Evolutionary conservation across 2,888 invertebrate species (phyloP), one percentile per base, ranked within the genome.

Genomic region (Protonemura montana): DNA sequence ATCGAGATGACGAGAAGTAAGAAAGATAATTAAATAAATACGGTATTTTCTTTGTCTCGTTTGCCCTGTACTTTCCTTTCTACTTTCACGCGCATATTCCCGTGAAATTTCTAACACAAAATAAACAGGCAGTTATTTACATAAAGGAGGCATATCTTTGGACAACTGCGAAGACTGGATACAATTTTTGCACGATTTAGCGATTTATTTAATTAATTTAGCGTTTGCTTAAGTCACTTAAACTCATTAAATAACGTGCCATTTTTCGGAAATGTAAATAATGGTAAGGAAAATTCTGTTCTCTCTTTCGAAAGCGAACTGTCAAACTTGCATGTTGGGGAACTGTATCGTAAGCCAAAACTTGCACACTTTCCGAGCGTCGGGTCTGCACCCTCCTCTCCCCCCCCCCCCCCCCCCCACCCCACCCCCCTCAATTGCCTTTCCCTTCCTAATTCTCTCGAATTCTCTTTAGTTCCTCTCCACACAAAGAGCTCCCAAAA

Each of bases 371-470:
- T 25, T 78, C 29, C 81, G 81, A 29, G 29, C 81, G 30, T 82
- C 0, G 80, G 82, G 83, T 59, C 84, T 83, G 76, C 76, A 59
- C 26, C 76, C 81, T 80, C 30, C 83, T 84, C 82, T 85, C 85
- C 80, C 81, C 77, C 86, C 82, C 80, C 28, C n/a, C 80, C 77
- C 85, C 7, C 59, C 41, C 84, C n/a, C n/a, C n/a, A n/a, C n/a
- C n/a, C 83, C 76, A 59, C 26, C 76, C 81, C 83, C 30, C 83
- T 84, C 82, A 86, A 86, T 83, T 84, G 82, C 86, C 82, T 83
- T 35, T 27, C 80, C 77, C 85, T 21, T 78, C 41, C 84, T 80
- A 76, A 81, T 26, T 86, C 86, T 76, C 83, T 28, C 59, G 82
- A 82, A 35, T 83, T 76, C 82, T 86, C 82, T 30, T 29, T 42